Evolutionary conservation across 2,113 vertebrate genomes (phyloP).

Genomic region (Microcebus griseorufus): DNA sequence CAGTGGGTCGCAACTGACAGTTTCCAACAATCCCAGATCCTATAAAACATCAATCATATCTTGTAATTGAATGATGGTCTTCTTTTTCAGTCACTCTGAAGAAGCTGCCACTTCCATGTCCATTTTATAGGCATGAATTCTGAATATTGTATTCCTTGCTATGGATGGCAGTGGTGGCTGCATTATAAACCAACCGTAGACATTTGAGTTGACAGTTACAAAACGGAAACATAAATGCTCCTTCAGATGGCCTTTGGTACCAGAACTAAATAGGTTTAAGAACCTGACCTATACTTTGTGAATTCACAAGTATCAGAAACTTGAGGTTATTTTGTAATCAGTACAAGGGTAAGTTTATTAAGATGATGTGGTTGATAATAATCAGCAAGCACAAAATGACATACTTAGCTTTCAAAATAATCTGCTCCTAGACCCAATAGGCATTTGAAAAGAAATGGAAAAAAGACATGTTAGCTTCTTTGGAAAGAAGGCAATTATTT

Average conservation of each 20-base stretch:
- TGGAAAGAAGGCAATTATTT: conserved; percentile 52
- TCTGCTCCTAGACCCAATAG: conserved; percentile 7
- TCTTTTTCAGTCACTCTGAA: conserved; percentile 9
- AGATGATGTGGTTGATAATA: conserved; percentile 23
- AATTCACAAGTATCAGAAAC: neutral
- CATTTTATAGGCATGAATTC: neutral
- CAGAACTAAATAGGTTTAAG: neutral
- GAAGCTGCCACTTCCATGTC: neutral
- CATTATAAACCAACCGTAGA: neutral
- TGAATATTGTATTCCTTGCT: neutral
- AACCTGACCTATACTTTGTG: neutral
- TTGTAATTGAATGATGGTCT: neutral
- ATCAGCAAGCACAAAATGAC: neutral
- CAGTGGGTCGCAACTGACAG: neutral
- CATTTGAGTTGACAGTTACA: neutral
- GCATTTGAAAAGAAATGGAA: conserved; percentile 37
- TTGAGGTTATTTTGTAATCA: conserved; percentile 34
- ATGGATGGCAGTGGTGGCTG: neutral
- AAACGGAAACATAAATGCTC: neutral
- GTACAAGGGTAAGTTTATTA: neutral
- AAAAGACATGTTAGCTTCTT: conserved; percentile 37
- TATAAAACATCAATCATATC: neutral
- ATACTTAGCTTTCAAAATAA: neutral
- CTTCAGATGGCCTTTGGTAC: neutral
- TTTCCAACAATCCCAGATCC: neutral